Conservation (phyloP, 2,113 vertebrate genomes). For the Tachysurus vachellii region DNA sequence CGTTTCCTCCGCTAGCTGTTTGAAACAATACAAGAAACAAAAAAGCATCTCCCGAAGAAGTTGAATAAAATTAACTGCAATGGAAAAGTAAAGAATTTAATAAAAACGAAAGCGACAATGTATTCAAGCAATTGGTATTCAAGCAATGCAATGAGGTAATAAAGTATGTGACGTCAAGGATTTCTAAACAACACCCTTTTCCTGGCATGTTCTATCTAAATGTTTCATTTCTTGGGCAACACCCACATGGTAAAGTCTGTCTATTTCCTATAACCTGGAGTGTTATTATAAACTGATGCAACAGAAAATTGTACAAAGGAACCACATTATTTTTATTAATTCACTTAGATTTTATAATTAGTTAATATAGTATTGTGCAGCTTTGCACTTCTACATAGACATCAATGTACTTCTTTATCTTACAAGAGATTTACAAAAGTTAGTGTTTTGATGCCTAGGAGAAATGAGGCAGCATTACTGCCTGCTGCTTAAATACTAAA, state of each 20-base stretch:
- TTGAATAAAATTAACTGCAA: no score
- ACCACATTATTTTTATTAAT: neutral
- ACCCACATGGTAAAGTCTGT: neutral
- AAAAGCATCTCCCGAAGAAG: no score
- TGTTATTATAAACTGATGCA: neutral
- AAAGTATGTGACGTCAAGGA: neutral
- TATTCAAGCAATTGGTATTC: no score
- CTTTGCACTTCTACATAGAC: neutral
- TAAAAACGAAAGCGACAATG: neutral
- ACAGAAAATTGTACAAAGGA: neutral
- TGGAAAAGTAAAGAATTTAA: no score
- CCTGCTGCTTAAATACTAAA: neutral
- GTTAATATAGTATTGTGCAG: neutral
- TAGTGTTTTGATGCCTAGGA: neutral
- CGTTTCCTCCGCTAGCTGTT: no score
- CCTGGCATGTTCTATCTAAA: neutral
- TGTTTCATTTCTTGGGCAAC: slow-evolving; percentile 31
- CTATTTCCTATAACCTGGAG: slow-evolving; percentile 3
- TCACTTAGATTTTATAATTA: neutral
- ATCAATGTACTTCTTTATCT: neutral
- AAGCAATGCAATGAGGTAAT: neutral
- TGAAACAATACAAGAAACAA: no score
- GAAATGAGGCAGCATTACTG: neutral
- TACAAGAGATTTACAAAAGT: neutral
- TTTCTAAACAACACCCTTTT: slow-evolving; percentile 3